Conservation (phyloP, 1,140 invertebrate species). For the Pantala flavescens region DNA sequence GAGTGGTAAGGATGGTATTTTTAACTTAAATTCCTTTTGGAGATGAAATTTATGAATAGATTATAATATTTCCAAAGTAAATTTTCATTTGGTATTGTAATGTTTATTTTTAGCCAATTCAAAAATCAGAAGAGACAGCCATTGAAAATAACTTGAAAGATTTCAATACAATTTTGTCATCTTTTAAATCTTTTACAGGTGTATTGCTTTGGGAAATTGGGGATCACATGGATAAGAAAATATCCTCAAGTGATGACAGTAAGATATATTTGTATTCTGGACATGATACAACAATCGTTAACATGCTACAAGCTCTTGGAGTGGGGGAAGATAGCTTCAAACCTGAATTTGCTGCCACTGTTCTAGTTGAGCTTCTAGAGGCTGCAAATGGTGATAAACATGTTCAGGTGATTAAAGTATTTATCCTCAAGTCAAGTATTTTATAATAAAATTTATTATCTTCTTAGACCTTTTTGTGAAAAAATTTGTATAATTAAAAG, state of each 20-base stretch:
- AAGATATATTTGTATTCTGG: constrained; percentile 54
- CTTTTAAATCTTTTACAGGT: constrained; percentile 27
- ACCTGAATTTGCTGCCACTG: constrained; percentile 56
- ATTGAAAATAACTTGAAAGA: too few relatives aligned
- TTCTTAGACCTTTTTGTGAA: too few relatives aligned
- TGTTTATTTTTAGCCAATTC: too few relatives aligned
- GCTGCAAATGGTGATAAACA: constrained; percentile 32
- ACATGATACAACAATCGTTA: constrained; percentile 64
- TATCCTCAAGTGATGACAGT: constrained; percentile 25
- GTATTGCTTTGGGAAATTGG: constrained; percentile 36
- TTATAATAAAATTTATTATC: neutral
- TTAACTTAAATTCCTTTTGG: constrained; percentile 18
- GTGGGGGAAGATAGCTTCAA: constrained; percentile 47
- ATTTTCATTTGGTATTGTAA: too few relatives aligned
- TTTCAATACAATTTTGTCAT: neutral
- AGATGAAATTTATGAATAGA: too few relatives aligned
- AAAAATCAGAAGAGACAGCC: too few relatives aligned
- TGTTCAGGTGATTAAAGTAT: constrained; percentile 37
- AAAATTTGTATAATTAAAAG: too few relatives aligned
- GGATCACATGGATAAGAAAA: constrained; percentile 29
- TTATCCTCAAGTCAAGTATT: neutral
- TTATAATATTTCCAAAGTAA: too few relatives aligned
- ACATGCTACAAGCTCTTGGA: constrained; percentile 53
- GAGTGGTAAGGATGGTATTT: constrained; percentile 41
- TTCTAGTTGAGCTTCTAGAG: constrained; percentile 52